Base-by-base conservation (phyloP, 2,888 invertebrate genomes). In the Trissoscelio sp. region DNA sequence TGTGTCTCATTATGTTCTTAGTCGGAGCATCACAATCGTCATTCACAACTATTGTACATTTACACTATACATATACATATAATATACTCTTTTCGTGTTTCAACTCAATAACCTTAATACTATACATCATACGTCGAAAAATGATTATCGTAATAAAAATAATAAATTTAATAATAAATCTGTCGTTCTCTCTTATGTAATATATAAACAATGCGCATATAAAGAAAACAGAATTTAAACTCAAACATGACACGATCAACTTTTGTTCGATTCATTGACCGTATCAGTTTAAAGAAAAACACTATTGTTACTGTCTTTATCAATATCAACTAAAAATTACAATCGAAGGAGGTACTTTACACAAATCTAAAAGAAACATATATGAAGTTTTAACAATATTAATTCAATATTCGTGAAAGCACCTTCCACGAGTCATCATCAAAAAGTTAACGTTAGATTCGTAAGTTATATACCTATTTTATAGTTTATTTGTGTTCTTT, bases 401-500 rank as follows among this genome's bases (percentile, higher is more conserved):
- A n/a, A n/a, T n/a, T n/a, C n/a, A n/a, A n/a, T n/a, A n/a, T n/a
- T n/a, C n/a, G n/a, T n/a, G 24, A 67, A 74, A 82, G 81, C 37
- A 57, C 24, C 73, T 55, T 74, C 57, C 18, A 46, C 51, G 28
- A 28, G 58, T 58, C 53, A 18, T 53, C 28, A 34, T 53, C 60
- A 66, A 51, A 57, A 64, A 72, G 7, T 39, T 53, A 77, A 66
- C 69, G 12, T 74, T 74, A 79, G 53, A 70, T 46, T 73, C 31
- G 62, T 60, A 77, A 70, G 53, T 48, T 60, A 62, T 70, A 79
- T 46, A 62, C 60, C 60, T 82, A 83, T 77, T 51, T 73, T 78
- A 80, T 70, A 79, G 58, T 78, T 67, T 80, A 80, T 79, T 81
- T 82, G 79, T 89, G 87, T 89, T 91, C 91, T 91, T 91, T 91